Conservation (phyloP, 2,888 invertebrate species). For the Keiferia lycopersicella region DNA sequence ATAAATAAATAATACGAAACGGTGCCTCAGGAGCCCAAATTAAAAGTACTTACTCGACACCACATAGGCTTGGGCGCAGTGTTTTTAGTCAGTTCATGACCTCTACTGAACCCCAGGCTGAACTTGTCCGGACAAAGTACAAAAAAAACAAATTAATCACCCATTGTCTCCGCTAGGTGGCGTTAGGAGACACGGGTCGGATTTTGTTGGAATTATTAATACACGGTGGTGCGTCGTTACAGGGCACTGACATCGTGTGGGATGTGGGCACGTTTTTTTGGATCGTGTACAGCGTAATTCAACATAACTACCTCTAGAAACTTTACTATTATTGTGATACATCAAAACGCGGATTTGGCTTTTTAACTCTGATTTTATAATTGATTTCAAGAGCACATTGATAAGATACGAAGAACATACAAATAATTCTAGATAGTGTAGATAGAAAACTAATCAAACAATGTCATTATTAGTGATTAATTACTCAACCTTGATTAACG, state of each 20-base stretch:
- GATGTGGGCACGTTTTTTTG: neutral
- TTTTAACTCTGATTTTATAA: too few relatives aligned
- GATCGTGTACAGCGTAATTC: neutral
- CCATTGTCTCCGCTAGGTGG: slow-evolving; percentile 24
- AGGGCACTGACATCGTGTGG: slow-evolving; percentile 1
- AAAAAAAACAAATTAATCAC: slow-evolving; percentile 24
- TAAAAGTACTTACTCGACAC: too few relatives aligned
- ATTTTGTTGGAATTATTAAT: slow-evolving; percentile 11
- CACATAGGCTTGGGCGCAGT: too few relatives aligned
- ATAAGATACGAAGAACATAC: too few relatives aligned
- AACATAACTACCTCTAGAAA: neutral
- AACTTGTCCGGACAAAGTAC: neutral
- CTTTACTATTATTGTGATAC: too few relatives aligned
- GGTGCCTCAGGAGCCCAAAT: too few relatives aligned
- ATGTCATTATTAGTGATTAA: neutral
- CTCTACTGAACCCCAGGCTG: too few relatives aligned
- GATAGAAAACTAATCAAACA: neutral
- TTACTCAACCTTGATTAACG: neutral
- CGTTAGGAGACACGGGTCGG: slow-evolving; percentile 11
- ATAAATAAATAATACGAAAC: too few relatives aligned
- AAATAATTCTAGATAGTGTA: too few relatives aligned
- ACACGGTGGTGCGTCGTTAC: neutral
- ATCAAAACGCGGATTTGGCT: too few relatives aligned
- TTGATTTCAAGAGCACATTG: too few relatives aligned
- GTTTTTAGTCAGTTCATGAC: too few relatives aligned